Percentiles rank a stretch among this genome's conserved stretches.
Conservation (phyloP, 2,888 invertebrate genomes). For the Mythimna loreyi region DNA sequence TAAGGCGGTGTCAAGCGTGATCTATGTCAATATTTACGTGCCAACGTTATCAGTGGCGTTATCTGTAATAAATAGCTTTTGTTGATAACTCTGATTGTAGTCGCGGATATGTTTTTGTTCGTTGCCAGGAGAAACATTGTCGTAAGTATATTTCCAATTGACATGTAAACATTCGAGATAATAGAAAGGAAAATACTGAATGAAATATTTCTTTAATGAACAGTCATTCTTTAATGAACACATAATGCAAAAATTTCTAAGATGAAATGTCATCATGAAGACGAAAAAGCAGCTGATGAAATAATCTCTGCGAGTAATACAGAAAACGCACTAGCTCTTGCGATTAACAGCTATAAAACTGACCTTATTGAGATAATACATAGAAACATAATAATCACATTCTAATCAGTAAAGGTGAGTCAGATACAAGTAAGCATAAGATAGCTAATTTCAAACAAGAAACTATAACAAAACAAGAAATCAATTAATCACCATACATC, state of each 20-base stretch:
- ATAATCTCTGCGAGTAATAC: background rate
- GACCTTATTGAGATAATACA: constrained; percentile 12
- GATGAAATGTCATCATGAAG: background rate
- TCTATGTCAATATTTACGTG: constrained; percentile 88
- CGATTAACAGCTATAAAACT: constrained; percentile 10
- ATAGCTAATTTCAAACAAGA: constrained; percentile 29
- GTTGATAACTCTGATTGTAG: constrained; percentile 75
- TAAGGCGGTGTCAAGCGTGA: constrained; percentile 85
- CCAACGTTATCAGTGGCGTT: constrained; percentile 68
- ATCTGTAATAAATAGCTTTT: constrained; percentile 70
- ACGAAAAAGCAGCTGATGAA: background rate
- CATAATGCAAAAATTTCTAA: background rate
- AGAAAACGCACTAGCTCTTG: background rate
- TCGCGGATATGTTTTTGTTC: constrained; percentile 69
- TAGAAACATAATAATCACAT: constrained; percentile 5
- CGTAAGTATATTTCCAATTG: constrained; percentile 25
- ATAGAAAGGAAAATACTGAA: constrained; percentile 24
- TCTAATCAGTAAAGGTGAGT: constrained; percentile 22
- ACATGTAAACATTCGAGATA: constrained; percentile 37
- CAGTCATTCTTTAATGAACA: too few relatives aligned
- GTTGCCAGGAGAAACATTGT: constrained; percentile 75
- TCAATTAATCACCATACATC: constrained; percentile 47
- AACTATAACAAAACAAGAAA: constrained; percentile 26
- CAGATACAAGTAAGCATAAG: constrained; percentile 6
- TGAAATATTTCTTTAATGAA: constrained; percentile 14